Evolutionary conservation across 2,888 invertebrate species (phyloP), one percentile per base, ranked within the genome.

Genomic region (Trichogramma dendrolimi): DNA sequence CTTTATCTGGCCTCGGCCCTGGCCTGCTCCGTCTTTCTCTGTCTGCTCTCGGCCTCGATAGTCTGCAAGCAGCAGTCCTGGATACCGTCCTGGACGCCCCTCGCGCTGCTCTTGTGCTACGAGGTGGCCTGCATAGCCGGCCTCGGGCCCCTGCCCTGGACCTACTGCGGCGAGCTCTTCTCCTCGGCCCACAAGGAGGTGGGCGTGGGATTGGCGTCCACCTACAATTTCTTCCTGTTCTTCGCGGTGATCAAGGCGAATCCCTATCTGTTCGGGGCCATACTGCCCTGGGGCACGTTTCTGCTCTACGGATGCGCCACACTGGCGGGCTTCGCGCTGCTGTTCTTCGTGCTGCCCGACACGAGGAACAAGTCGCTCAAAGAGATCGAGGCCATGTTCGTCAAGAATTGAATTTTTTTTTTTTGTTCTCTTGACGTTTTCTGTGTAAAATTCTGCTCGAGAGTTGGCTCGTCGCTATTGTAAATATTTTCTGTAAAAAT

Each of bases 111-210:
- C 56, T 73, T 87, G 74, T 71, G 80, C 2, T 87, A 87, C 70
- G 86, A 86, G 8, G 81, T 83, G 50, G 84, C 85, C 55, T 81
- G 86, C 54, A 82, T 84, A 1, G 80, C 86, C 57, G 88, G 89
- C 0, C 72, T 87, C 14, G 82, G 86, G 8, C 87, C 89, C 0
- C 72, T 90, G 55, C 89, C 90, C 0, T 90, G 90, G 86, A 85
- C 88, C 42, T 85, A 90, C 84, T 86, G 87, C 67, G 89, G 89
- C 0, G 90, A 91, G 77, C 80, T 90, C 0, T 89, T 89, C 71
- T 84, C 88, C 1, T 82, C 83, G 1, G 82, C 81, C 61, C 82
- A 83, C 0, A 80, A 87, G 43, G 88, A 88, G 0, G 72, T 87
- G 0, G 89, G 89, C 0, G 86, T 88, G 0, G 88, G 89, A 0